Evolutionary conservation across 2,113 vertebrate species (phyloP).

Genomic region (Origma solitaria): DNA sequence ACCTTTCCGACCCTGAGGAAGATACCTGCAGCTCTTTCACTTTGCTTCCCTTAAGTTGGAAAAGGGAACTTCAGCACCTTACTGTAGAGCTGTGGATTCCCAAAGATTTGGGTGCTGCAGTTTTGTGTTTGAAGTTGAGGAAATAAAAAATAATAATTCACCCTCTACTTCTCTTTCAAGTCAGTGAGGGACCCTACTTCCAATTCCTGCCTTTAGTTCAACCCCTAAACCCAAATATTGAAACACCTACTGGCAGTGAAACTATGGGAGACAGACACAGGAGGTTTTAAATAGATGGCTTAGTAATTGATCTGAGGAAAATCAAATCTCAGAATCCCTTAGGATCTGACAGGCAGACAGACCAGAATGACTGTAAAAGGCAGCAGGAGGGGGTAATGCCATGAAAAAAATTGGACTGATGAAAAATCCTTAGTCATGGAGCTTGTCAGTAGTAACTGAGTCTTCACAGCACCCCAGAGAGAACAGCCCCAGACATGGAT

Average conservation of each 20-base stretch:
- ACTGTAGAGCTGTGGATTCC: background rate
- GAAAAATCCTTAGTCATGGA: background rate
- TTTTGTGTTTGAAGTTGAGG: background rate
- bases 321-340: background rate
- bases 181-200: background rate
- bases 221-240: background rate
- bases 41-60: background rate
- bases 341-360: background rate
- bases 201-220: background rate
- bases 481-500: background rate
- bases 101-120: background rate
- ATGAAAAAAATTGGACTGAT: background rate
- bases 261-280: background rate
- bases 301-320: background rate
- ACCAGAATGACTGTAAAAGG: background rate
- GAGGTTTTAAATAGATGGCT: background rate
- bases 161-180: background rate
- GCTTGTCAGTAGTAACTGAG: background rate
- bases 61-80: background rate
- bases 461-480: background rate
- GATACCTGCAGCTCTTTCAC: background rate
- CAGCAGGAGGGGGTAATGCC: background rate
- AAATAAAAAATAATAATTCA: background rate
- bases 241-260: background rate
- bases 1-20: background rate